phyloP scores from a whole-genome alignment of 2,888 invertebrate genomes.

The Beris chalybata region DNA sequence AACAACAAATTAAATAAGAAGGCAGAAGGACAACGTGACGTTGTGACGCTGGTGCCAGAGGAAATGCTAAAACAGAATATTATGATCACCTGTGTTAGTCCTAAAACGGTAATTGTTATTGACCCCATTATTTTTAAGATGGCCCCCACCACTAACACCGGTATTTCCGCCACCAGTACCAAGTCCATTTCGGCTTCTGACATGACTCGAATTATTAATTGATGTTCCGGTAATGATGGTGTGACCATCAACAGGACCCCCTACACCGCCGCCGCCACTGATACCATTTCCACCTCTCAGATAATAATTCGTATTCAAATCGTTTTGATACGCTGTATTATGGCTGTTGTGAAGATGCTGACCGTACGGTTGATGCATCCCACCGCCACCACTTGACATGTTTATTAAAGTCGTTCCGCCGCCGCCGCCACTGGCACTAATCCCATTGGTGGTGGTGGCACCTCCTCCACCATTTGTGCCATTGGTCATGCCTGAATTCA shows the following conservation, averaged over 20 bases:
- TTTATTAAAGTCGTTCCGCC: constrained; percentile 15
- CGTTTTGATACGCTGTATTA: constrained; percentile 39
- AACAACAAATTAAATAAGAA: too few species aligned
- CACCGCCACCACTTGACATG: constrained; percentile 18
- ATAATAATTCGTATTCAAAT: constrained; percentile 41
- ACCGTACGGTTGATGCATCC: constrained; percentile 34
- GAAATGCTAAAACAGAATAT: too few species aligned
- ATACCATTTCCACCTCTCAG: constrained; percentile 33
- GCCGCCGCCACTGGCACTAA: constrained; percentile 12
- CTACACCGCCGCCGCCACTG: constrained; percentile 4
- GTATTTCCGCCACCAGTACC: constrained; percentile 37
- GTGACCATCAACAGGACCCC: constrained; percentile 12
- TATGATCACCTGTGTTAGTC: constrained; percentile 45
- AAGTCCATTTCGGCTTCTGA: constrained; percentile 29
- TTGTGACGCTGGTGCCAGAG: too few species aligned
- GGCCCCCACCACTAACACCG: constrained; percentile 42
- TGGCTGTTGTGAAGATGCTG: constrained; percentile 40
- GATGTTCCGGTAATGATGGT: constrained; percentile 9
- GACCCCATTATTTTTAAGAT: constrained; percentile 50
- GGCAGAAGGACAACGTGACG: too few species aligned
- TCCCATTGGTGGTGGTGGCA: constrained; percentile 14
- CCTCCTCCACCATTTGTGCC: constrained; percentile 26
- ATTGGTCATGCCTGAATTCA: constrained; percentile 35
- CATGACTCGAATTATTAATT: constrained; percentile 7
- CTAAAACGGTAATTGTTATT: constrained; percentile 57